phyloP scores from a whole-genome alignment of 1,140 invertebrate species.

The Episyrphus balteatus region DNA sequence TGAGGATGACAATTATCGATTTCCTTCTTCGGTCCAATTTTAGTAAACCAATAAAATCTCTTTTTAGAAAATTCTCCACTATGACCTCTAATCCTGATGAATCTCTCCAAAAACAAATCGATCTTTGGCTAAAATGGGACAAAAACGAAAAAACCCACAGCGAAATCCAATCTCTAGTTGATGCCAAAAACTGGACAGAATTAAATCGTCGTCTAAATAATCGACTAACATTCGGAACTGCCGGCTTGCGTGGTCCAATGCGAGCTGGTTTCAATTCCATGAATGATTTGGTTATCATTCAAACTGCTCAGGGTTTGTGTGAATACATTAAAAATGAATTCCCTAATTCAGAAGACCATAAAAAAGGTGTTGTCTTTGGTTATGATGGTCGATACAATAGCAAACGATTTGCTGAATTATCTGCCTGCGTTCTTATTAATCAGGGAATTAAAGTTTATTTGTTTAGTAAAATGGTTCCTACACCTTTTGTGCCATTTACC shows the following conservation, averaged over 20 bases:
- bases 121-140: conserved; percentile 55
- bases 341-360: conserved; percentile 33
- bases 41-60: too few relatives aligned
- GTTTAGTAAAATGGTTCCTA: conserved; percentile 73
- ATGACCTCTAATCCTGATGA: too few relatives aligned
- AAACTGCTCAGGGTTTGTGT: conserved; percentile 87
- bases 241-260: conserved; percentile 85
- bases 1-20: too few relatives aligned
- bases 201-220: conserved; percentile 48
- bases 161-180: conserved; percentile 44
- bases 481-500: conserved; percentile 84
- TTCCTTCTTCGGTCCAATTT: too few relatives aligned
- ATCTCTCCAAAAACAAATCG: conserved; percentile 43
- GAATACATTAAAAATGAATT: conserved; percentile 57
- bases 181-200: conserved; percentile 39
- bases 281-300: conserved; percentile 96
- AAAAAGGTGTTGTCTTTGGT: conserved; percentile 76
- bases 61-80: too few relatives aligned
- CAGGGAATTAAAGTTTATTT: conserved; percentile 72
- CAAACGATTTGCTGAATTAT: conserved; percentile 83
- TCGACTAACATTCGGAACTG: conserved; percentile 75
- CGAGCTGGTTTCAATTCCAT: conserved; percentile 83
- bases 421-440: conserved; percentile 71
- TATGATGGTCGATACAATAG: conserved; percentile 94
- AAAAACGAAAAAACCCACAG: conserved; percentile 29